These are phyloP conservation scores for Heterodera filipjevi DNA, from an alignment of 2,888 invertebrate genomes.

Conservation along the genomic window DNA sequence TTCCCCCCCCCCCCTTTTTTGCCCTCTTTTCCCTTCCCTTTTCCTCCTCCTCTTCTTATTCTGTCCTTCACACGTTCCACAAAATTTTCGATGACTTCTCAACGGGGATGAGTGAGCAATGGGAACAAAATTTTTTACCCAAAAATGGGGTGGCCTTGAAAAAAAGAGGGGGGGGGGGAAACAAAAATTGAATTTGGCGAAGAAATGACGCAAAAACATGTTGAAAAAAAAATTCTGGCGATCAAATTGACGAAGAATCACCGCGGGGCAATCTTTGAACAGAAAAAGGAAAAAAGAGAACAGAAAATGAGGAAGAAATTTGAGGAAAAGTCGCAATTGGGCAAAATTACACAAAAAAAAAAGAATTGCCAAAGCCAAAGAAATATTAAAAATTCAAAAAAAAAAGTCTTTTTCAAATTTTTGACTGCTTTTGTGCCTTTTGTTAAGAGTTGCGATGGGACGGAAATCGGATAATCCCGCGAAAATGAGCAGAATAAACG, in stretches of 20 bases:
- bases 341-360: background rate
- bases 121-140: background rate
- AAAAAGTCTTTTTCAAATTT: background rate
- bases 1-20: background rate
- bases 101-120: background rate
- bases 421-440: background rate
- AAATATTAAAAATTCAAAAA: background rate
- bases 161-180: background rate
- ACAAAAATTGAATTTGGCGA: constrained; percentile 8
- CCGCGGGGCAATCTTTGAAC: background rate
- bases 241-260: background rate
- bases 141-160: background rate
- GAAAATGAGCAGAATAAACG: background rate
- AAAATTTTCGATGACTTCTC: background rate
- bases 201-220: background rate
- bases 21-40: background rate
- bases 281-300: background rate
- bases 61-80: background rate
- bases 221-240: background rate
- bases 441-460: constrained; percentile 1
- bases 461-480: constrained; percentile 1
- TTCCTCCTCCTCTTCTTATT: background rate
- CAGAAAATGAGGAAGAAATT: background rate
- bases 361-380: background rate
- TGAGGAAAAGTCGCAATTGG: background rate